Base-by-base conservation (phyloP, 2,888 invertebrate genomes). In the Caenorhabditis becei region DNA sequence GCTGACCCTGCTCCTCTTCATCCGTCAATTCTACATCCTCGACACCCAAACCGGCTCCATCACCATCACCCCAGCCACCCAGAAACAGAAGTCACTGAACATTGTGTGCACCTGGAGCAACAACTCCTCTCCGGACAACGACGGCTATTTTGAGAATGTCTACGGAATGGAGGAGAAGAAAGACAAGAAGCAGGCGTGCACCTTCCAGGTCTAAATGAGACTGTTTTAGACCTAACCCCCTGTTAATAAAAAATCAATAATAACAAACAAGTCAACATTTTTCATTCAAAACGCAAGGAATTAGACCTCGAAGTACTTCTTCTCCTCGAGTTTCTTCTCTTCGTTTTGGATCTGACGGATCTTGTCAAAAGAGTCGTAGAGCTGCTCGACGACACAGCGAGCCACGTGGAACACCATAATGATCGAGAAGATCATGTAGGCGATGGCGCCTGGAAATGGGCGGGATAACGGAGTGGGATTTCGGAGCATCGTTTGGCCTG, bases 341-440 rank as follows among this genome's bases (percentile, higher is more conserved):
- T 69, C 49, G 20, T 58, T 49, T 20, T 59, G 47, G 32, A 69
- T 32, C 35, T 49, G n/a, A 49, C 49, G 69, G 23, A 69, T 69
- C 24, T 49, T 26, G 35, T 69, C 69, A 32, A 70, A 70, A 3
- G 59, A 49, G 5, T 61, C 59, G 26, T 51, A 59, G 11, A 59
- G 35, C 47, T 70, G 51, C 24, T 51, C 59, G 20, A 70, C 37
- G 5, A 70, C 70, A 26, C 70, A 59, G 7, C 26, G 44, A n/a
- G 70, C 35, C 7, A 70, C 70, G n/a, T 70, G 59, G 51, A 59
- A 61, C 18, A 70, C 51, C 23, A 70, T 4, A 0, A 70, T 18
- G 10, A 70, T 59, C 8, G 59, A 70, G 51, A 70, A 61, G 3
- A 51, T 23, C 37, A 70, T 26, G 49, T 70, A 70, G 37, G 59